Evolutionary conservation across 2,113 vertebrate genomes (phyloP).

Genomic region (Sturnus vulgaris): DNA sequence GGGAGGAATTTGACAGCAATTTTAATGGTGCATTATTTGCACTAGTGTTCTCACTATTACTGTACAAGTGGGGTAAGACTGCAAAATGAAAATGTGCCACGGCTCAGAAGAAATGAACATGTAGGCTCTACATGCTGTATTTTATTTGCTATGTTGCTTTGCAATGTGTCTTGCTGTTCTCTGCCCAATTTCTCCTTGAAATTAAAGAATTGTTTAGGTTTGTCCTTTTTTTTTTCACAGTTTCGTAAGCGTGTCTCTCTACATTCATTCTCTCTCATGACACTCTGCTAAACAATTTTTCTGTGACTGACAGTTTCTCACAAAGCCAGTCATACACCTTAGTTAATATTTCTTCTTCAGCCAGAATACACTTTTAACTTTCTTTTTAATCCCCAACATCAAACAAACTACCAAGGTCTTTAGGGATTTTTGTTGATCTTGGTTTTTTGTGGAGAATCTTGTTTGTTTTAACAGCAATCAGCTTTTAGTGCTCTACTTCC

Average conservation of each 20-base stretch:
- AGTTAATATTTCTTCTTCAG: neutral
- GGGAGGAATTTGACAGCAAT: neutral
- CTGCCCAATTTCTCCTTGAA: neutral
- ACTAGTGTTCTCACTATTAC: neutral
- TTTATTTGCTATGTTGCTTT: neutral
- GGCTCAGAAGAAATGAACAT: neutral
- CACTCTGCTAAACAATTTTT: neutral
- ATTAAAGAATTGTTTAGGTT: neutral
- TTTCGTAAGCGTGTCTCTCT: neutral
- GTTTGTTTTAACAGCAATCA: neutral
- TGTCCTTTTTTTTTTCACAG: neutral
- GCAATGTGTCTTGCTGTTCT: neutral
- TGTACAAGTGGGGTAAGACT: neutral
- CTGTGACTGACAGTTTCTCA: neutral
- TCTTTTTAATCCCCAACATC: neutral
- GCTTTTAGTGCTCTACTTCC: neutral
- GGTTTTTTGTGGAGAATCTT: neutral
- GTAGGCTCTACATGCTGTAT: accelerated
- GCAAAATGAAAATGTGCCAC: neutral
- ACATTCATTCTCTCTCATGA: neutral
- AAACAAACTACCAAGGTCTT: neutral
- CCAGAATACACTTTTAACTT: neutral
- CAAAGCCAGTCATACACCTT: neutral
- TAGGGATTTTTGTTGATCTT: neutral
- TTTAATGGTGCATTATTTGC: neutral